Conservation (phyloP, 37 sponge, comb jelly and placozoan species). For the Dysidea cf. avara region DNA sequence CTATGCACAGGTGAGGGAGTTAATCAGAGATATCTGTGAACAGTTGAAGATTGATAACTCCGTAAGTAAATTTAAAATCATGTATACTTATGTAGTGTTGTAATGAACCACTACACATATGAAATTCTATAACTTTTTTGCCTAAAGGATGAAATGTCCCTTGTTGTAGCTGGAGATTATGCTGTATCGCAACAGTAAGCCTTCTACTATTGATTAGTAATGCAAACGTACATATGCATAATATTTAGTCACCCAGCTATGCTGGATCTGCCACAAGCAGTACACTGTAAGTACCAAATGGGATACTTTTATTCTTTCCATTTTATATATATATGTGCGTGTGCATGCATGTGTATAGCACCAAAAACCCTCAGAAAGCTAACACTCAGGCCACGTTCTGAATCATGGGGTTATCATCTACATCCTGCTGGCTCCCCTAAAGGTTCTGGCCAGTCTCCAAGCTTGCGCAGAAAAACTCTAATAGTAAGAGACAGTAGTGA, state of each 20-base stretch:
- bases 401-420: too few relatives aligned
- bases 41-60: conserved; percentile 52
- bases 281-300: not conserved
- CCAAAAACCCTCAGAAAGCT: too few relatives aligned
- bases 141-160: conserved; percentile 77
- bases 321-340: not conserved
- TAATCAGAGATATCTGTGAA: conserved; percentile 48
- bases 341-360: too few relatives aligned
- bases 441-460: too few relatives aligned
- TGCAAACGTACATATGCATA: not conserved
- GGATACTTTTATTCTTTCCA: not conserved
- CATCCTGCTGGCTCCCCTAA: too few relatives aligned
- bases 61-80: conserved; percentile 19
- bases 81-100: not conserved
- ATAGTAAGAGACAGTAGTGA: too few relatives aligned
- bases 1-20: conserved; percentile 41
- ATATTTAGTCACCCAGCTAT: not conserved
- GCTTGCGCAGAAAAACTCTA: too few relatives aligned
- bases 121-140: not conserved
- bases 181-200: conserved; percentile 71
- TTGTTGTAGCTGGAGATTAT: conserved; percentile 86
- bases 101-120: not conserved
- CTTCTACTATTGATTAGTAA: not conserved
- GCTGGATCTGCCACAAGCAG: not conserved
- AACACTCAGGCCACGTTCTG: too few relatives aligned